These are phyloP conservation scores for Subanguina moxae DNA, from an alignment of 1,140 invertebrate species.

Conservation along the genomic window DNA sequence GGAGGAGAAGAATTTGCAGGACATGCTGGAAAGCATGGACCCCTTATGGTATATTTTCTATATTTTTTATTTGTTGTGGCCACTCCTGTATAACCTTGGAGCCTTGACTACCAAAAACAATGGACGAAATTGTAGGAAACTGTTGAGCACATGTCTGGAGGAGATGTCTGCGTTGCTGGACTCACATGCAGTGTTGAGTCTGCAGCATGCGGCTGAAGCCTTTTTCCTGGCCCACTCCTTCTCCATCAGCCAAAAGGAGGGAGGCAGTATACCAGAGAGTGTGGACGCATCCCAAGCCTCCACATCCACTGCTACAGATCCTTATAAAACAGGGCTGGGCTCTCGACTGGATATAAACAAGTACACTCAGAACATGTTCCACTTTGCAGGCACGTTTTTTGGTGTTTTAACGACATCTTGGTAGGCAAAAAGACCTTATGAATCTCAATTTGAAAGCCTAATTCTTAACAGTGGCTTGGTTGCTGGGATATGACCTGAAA, in stretches of 20 bases:
- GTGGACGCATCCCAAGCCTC: background rate
- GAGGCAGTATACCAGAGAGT: background rate
- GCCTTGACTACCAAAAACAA: too few species aligned
- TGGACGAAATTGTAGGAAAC: slow-evolving; percentile 59
- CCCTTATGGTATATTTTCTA: slow-evolving; percentile 68
- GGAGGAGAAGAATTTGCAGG: slow-evolving; percentile 5
- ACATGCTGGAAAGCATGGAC: slow-evolving; percentile 63
- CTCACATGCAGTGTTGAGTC: slow-evolving; percentile 82
- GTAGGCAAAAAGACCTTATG: too few species aligned
- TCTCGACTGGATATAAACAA: slow-evolving; percentile 50
- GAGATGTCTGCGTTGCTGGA: slow-evolving; percentile 82
- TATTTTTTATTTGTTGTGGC: too few species aligned
- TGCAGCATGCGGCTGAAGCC: slow-evolving; percentile 80
- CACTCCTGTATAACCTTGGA: too few species aligned
- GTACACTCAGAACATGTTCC: slow-evolving; percentile 62
- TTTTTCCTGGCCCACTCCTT: slow-evolving; percentile 54
- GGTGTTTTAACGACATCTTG: too few species aligned
- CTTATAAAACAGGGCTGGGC: background rate
- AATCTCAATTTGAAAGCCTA: too few species aligned
- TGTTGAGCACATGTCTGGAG: slow-evolving; percentile 74
- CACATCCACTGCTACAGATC: background rate
- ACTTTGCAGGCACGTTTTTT: slow-evolving; percentile 45
- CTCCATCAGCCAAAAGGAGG: slow-evolving; percentile 37
- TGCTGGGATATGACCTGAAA: too few species aligned
- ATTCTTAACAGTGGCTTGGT: too few species aligned